phyloP scores from a whole-genome alignment of 2,113 vertebrate species.

The Nymphicus hollandicus region DNA sequence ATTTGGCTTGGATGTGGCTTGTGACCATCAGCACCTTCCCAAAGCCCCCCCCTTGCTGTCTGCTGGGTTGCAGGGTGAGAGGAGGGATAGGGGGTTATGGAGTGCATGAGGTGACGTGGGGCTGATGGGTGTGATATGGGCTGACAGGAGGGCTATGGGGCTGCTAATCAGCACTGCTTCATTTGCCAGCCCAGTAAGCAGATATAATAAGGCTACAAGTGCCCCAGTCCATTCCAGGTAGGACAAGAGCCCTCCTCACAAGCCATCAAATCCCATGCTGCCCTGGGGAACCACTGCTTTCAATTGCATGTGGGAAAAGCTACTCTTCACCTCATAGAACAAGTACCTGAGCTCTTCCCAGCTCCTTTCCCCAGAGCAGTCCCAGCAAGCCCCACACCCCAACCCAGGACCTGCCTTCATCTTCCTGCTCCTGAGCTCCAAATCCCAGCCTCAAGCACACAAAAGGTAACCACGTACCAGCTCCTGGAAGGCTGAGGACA shows the following conservation, averaged over 20 bases:
- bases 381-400: background rate
- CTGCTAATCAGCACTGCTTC: background rate
- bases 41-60: background rate
- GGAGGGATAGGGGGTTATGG: background rate
- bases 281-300: background rate
- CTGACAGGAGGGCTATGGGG: background rate
- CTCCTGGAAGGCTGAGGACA: background rate
- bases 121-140: background rate
- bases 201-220: background rate
- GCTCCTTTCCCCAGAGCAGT: background rate
- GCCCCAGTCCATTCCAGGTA: fast-evolving
- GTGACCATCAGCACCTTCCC: background rate
- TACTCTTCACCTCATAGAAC: fast-evolving
- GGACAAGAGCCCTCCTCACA: background rate
- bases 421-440: background rate
- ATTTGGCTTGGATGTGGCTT: background rate
- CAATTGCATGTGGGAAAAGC: background rate
- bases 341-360: background rate
- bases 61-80: background rate
- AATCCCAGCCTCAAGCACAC: background rate
- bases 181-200: background rate
- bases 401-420: background rate
- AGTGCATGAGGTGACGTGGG: background rate
- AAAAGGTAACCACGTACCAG: too few species aligned
- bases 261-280: background rate